Evolutionary conservation across 2,797 vertebrate species (phyloP), one percentile per base, ranked within the genome.

Genomic region (Neomorphus geoffroyi): DNA sequence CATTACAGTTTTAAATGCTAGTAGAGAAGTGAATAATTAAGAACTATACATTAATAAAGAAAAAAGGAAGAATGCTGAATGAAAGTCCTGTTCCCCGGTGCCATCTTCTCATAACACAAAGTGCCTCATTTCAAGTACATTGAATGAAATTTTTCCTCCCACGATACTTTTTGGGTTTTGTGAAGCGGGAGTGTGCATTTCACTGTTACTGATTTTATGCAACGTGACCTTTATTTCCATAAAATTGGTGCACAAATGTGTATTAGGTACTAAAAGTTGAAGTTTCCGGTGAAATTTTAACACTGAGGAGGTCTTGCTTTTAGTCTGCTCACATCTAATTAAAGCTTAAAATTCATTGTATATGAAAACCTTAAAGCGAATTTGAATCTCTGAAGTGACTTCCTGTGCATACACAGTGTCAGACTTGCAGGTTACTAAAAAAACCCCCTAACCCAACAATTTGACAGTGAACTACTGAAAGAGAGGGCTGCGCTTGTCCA

Each of bases 1-100:
- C 97, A 97, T 83, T 86, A 11, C 35, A 48, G 60, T 67, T 93
- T 73, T 66, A 91, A 39, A n/a, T 73, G n/a, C 61, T n/a, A 13
- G 15, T 35, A 30, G 64, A 50, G 56, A 93, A 30, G 8, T 28
- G 48, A 71, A 50, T 86, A 74, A 23, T 39, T 77, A 39, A 61
- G n/a, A 85, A 26, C 11, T 28, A 41, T 18, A 11, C 7, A 21
- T 33, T 56, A 3, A 51, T 77, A 53, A 41, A 50, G 23, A 30
- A 18, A 30, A 32, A 3, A 21, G 1, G 2, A 2, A 0, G 1
- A 2, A 11, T 72, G 18, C 35, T 57, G 53, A 82, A 5, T 74
- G 33, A 23, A 92, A 77, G 4, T 30, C 13, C 13, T 85, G 19
- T 69, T 39, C 41, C 22, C 10, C 75, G 35, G 8, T 72, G 15